Evolutionary conservation across 2,888 invertebrate genomes (phyloP).

Genomic region (Psylliodes chrysocephalus): DNA sequence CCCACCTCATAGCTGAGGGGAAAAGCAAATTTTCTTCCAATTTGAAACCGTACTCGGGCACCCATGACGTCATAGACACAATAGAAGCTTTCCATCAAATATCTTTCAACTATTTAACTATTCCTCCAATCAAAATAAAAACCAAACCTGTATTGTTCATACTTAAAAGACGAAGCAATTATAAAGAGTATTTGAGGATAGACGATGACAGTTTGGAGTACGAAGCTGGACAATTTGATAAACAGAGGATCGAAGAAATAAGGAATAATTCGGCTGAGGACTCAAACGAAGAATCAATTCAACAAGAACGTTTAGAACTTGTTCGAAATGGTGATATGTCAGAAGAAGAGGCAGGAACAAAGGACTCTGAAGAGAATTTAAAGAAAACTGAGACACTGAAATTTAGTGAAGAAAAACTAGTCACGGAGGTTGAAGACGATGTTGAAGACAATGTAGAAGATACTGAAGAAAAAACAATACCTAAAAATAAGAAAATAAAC

Average conservation of each 20-base stretch:
- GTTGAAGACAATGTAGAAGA: conserved; percentile 18
- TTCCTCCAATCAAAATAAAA: conserved; percentile 83
- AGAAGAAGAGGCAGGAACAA: too few relatives aligned
- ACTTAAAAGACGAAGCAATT: conserved; percentile 74
- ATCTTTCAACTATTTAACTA: conserved; percentile 79
- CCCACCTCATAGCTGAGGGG: conserved; percentile 84
- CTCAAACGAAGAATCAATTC: too few relatives aligned
- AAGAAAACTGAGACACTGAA: background rate
- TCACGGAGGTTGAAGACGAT: background rate
- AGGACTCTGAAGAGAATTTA: background rate
- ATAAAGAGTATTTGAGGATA: conserved; percentile 63
- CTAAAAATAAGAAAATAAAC: background rate
- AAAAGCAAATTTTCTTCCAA: conserved; percentile 83
- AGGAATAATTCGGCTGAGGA: background rate
- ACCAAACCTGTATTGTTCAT: conserved; percentile 86
- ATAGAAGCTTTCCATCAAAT: conserved; percentile 87
- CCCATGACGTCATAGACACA: conserved; percentile 79
- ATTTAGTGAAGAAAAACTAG: background rate
- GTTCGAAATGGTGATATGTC: too few relatives aligned
- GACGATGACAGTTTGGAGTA: conserved; percentile 24
- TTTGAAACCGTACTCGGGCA: conserved; percentile 75
- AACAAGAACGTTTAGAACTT: too few relatives aligned
- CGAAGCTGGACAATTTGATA: background rate
- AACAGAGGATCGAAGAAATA: background rate
- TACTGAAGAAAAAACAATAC: background rate